Evolutionary conservation across 2,113 vertebrate species (phyloP), one percentile per base, ranked within the genome.

Genomic region (Procavia capensis): DNA sequence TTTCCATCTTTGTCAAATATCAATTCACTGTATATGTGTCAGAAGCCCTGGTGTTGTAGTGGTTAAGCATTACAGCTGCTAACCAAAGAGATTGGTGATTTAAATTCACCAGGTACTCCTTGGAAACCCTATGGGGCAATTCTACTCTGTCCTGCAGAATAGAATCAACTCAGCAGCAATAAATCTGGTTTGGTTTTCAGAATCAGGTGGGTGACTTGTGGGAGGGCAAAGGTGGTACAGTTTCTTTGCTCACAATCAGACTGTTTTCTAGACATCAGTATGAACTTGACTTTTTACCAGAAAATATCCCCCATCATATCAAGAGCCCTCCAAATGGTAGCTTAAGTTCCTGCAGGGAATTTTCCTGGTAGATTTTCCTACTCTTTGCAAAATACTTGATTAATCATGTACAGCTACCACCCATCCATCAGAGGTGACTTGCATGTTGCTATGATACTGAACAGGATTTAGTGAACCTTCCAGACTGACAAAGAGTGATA

Each of bases 281-380:
- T 75, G 92, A 79, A 91, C 29, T 70, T 79, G 36, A 84, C 66
- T n/a, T 94, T 93, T 94, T 96, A 70, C 79, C 83, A 72, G 93
- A 43, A 90, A 87, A 84, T 34, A 83, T 70, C 80, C 63, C 57
- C 47, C 63, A 20, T 80, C 9, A 5, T 85, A 64, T 41, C 72
- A 20, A 90, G 61, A 85, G n/a, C 43, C 75, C 45, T 86, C 74
- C 88, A 84, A 70, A 83, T 83, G 75, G 63, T 84, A 88, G 90
- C 29, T 85, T 63, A 68, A 80, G 29, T 96, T 90, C 90, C 66
- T 90, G 19, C 24, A 41, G 41, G 47, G 34, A 59, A 83, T 88
- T 93, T 93, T 85, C 43, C 64, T n/a, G n/a, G 2, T 63, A 92
- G 87, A 31, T 82, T 50, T 84, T 89, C 31, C n/a, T 93, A 57